These are phyloP conservation scores for Chiloscyllium punctatum DNA, from an alignment of 2,797 vertebrate species.

Conservation along the genomic window DNA sequence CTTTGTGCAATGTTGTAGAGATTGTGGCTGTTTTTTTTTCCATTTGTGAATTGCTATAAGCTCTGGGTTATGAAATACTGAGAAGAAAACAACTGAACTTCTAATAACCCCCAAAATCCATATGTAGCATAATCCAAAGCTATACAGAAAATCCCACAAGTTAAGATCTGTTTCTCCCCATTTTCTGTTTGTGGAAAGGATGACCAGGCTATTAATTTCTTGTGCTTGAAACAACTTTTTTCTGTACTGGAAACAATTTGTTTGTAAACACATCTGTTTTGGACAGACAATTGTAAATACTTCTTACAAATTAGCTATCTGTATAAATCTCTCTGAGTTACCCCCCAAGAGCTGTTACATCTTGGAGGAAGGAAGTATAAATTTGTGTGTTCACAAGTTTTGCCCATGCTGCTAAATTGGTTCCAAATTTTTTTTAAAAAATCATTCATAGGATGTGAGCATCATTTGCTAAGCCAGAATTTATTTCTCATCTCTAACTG, in stretches of 20 bases:
- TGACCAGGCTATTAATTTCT: background rate
- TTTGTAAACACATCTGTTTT: background rate
- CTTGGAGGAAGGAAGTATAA: background rate
- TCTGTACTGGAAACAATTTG: background rate
- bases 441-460: no score
- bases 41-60: conserved; percentile 54
- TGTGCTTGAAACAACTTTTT: background rate
- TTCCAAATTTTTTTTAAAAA: background rate
- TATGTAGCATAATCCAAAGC: conserved; percentile 45
- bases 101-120: conserved; percentile 50
- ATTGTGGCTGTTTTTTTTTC: conserved; percentile 47
- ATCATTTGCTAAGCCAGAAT: no score
- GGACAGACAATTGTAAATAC: background rate
- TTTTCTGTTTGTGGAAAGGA: background rate
- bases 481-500: no score
- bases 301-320: background rate
- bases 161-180: background rate
- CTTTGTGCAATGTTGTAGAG: conserved; percentile 44
- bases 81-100: conserved; percentile 53
- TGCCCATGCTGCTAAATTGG: background rate
- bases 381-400: background rate
- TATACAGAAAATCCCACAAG: conserved; percentile 36
- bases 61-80: conserved; percentile 51
- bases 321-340: background rate
- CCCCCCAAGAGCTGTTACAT: background rate